Conservation (phyloP, 2,888 invertebrate species). For the Mesorhabditis spiculigera region DNA sequence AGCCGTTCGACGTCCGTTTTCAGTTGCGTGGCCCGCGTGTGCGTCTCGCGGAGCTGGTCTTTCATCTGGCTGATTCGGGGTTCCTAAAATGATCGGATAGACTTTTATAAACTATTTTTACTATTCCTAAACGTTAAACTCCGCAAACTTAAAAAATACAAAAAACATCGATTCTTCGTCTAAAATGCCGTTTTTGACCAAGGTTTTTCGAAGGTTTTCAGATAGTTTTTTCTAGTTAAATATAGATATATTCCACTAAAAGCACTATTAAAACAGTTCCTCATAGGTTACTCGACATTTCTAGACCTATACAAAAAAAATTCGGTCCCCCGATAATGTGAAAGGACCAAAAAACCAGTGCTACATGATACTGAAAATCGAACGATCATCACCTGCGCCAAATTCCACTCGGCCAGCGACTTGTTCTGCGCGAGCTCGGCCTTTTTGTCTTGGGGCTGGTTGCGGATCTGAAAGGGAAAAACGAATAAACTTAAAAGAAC, state of each 20-base stretch:
- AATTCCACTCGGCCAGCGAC: constrained; percentile 83
- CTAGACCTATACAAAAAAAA: too few species aligned
- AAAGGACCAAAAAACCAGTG: neutral
- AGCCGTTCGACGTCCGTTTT: constrained; percentile 71
- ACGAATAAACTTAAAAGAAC: neutral
- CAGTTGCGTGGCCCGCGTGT: constrained; percentile 59
- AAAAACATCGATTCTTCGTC: neutral
- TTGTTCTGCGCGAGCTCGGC: constrained; percentile 82
- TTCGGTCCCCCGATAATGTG: too few species aligned
- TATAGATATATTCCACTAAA: too few species aligned
- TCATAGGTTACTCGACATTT: too few species aligned
- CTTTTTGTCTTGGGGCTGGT: constrained; percentile 75
- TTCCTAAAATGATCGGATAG: constrained; percentile 4
- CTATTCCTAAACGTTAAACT: neutral
- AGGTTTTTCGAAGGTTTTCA: too few species aligned
- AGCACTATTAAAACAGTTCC: too few species aligned
- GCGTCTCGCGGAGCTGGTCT: constrained; percentile 62
- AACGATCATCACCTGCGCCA: constrained; percentile 66
- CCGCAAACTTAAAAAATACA: neutral
- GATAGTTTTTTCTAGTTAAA: too few species aligned
- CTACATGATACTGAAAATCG: neutral
- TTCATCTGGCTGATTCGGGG: constrained; percentile 14
- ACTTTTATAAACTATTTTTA: neutral
- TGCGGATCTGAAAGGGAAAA: constrained; percentile 69
- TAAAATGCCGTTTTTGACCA: too few species aligned